phyloP scores from a whole-genome alignment of 2,888 invertebrate genomes.

The Falcaria lacertinaria region DNA sequence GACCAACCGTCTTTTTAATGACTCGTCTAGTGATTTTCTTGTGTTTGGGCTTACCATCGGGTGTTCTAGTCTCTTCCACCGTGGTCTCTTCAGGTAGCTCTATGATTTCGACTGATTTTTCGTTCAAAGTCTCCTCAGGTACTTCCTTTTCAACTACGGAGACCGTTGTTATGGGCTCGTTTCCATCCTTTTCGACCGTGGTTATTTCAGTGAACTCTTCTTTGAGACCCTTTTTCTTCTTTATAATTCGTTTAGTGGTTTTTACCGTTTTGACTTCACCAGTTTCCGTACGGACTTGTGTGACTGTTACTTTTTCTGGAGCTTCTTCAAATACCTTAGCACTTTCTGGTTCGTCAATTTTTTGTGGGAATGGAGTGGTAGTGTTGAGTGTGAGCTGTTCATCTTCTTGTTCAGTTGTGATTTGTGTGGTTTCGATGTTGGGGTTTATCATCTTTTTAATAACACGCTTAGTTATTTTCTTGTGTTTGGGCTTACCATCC shows the following conservation, averaged over 20 bases:
- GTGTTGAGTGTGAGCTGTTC: too few relatives aligned
- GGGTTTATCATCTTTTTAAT: constrained; percentile 33
- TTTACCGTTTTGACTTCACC: constrained; percentile 36
- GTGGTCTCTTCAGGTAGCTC: too few relatives aligned
- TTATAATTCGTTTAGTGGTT: constrained; percentile 31
- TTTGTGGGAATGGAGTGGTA: constrained; percentile 20
- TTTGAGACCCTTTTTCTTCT: constrained; percentile 38
- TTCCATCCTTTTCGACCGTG: constrained; percentile 56
- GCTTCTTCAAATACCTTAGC: constrained; percentile 40
- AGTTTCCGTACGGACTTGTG: constrained; percentile 33
- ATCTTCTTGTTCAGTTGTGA: constrained; percentile 19
- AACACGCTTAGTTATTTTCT: constrained; percentile 30
- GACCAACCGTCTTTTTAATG: too few relatives aligned
- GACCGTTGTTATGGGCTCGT: constrained; percentile 38
- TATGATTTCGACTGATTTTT: too few relatives aligned
- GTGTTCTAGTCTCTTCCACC: too few relatives aligned
- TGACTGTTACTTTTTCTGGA: constrained; percentile 11
- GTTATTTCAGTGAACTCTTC: constrained; percentile 56
- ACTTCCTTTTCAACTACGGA: constrained; percentile 12
- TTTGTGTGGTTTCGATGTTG: constrained; percentile 19
- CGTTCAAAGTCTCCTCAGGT: too few relatives aligned
- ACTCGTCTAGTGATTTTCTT: too few relatives aligned
- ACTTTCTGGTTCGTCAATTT: constrained; percentile 28
- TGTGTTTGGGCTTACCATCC: constrained; percentile 35
- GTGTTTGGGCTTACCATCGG: too few relatives aligned